Conservation (phyloP, 23 tunicate species). For the Styela plicata region DNA sequence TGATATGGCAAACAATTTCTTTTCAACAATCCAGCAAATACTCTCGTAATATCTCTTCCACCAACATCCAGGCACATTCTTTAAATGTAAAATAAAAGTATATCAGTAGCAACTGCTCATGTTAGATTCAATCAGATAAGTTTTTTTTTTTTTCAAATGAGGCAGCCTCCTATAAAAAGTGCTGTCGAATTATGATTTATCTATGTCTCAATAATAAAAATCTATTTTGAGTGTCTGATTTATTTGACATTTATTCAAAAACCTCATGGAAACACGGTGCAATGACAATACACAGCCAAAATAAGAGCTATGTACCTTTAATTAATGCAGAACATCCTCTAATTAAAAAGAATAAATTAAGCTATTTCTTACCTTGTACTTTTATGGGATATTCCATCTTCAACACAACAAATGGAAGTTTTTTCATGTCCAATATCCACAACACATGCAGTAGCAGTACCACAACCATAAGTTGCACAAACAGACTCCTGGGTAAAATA, state of each 20-base stretch:
- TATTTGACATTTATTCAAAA: no score
- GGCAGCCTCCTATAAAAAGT: no score
- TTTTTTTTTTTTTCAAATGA: no score
- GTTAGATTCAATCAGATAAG: no score
- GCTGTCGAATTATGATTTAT: no score
- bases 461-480: slow-evolving; percentile 90
- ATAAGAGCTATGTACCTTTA: no score
- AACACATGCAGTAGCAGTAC: slow-evolving; percentile 76
- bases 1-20: slow-evolving; percentile 56
- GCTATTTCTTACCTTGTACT: slow-evolving; percentile 46
- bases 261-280: no score
- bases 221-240: no score
- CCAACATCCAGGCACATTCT: slow-evolving; percentile 65
- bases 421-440: slow-evolving; percentile 90
- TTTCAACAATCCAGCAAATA: slow-evolving; percentile 45
- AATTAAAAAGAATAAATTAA: no score
- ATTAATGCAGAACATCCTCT: no score
- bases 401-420: slow-evolving; percentile 61
- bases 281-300: no score
- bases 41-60: slow-evolving; percentile 61
- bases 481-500: slow-evolving; percentile 82
- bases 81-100: neutral
- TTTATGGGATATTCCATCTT: slow-evolving; percentile 73
- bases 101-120: neutral
- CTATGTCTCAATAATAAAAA: no score